Evolutionary conservation across 2,797 vertebrate species (phyloP).

Genomic region (Protosalanx chinensis): DNA sequence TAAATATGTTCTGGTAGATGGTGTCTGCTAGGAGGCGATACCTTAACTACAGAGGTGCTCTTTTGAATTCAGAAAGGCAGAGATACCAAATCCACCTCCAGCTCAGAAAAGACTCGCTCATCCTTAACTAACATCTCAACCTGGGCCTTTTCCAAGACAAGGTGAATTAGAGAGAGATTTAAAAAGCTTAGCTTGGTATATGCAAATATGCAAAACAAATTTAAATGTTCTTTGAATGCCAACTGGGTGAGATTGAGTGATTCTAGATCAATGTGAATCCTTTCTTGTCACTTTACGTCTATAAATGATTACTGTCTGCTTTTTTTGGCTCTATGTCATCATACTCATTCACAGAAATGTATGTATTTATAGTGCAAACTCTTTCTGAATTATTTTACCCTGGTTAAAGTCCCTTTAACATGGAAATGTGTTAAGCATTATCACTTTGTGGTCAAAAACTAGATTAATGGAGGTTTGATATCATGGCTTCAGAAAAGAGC

Average conservation of each 20-base stretch:
- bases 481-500: conserved; percentile 22
- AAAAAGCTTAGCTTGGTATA: conserved; percentile 31
- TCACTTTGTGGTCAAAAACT: conserved; percentile 4
- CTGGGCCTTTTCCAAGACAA: conserved; percentile 29
- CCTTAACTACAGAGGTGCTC: conserved; percentile 3
- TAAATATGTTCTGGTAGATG: too few relatives aligned
- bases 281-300: background rate
- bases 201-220: too few relatives aligned
- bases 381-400: background rate
- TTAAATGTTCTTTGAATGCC: background rate
- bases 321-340: background rate
- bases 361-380: background rate
- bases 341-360: background rate
- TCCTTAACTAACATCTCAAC: conserved; percentile 30
- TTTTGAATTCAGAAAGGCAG: conserved; percentile 6
- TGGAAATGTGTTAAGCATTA: background rate
- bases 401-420: background rate
- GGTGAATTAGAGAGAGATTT: conserved; percentile 38
- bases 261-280: background rate
- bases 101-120: conserved; percentile 13
- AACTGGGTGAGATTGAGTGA: conserved; percentile 24
- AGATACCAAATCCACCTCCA: conserved; percentile 19
- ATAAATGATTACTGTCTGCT: background rate
- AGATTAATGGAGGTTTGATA: background rate
- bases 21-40: background rate